phyloP scores from a whole-genome alignment of 2,113 vertebrate genomes.

The Myodes glareolus region DNA sequence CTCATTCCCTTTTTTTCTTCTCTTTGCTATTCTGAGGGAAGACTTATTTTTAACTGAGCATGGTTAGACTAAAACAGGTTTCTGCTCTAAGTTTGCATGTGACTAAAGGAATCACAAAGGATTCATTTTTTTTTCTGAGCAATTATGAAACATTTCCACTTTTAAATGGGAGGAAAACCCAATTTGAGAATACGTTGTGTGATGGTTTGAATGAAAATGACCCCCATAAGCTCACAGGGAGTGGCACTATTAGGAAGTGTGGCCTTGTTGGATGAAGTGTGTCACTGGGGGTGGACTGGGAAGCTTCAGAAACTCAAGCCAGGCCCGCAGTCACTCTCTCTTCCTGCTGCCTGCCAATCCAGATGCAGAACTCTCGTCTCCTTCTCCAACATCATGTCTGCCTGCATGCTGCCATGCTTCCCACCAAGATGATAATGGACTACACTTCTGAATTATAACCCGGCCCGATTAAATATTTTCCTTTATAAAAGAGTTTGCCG shows the following conservation, averaged over 20 bases:
- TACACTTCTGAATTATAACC: neutral
- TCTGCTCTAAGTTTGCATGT: no score
- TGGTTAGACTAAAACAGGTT: neutral
- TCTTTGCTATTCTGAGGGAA: neutral
- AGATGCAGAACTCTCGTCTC: no score
- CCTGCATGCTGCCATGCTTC: neutral
- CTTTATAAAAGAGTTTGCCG: neutral
- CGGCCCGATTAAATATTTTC: neutral
- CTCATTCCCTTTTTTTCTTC: neutral
- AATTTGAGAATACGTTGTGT: constrained; percentile 55
- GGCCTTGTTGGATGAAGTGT: no score
- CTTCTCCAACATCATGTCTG: neutral
- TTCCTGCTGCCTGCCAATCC: no score
- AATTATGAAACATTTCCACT: constrained; percentile 15
- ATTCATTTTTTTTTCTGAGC: constrained; percentile 34
- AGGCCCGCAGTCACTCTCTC: no score
- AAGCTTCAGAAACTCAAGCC: no score
- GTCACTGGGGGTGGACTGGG: no score
- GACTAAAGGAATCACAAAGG: neutral
- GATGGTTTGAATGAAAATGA: no score
- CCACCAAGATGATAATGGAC: neutral
- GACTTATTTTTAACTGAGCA: constrained; percentile 32
- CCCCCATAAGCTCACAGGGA: no score
- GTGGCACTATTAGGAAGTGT: no score
- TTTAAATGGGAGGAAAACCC: constrained; percentile 32